These are phyloP conservation scores for Helicorthomorpha holstii DNA, from an alignment of 1,140 invertebrate genomes.

Conservation along the genomic window DNA sequence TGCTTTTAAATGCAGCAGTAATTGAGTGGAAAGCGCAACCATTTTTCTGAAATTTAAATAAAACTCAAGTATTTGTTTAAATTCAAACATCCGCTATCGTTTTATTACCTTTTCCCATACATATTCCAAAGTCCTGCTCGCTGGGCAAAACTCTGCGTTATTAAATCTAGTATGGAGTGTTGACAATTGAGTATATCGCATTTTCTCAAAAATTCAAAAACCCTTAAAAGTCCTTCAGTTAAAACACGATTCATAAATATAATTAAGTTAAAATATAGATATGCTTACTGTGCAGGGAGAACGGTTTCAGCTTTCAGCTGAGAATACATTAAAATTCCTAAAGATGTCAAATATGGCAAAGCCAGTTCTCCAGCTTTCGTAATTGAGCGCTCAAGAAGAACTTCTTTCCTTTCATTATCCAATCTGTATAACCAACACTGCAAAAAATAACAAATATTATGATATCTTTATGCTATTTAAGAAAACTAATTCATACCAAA, in stretches of 20 bases:
- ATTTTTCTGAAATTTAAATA: slow-evolving; percentile 27
- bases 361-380: slow-evolving; percentile 37
- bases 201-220: slow-evolving; percentile 55
- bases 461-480: too few species aligned
- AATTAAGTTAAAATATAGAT: slow-evolving; percentile 3
- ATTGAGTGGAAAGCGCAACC: slow-evolving; percentile 53
- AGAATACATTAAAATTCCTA: slow-evolving; percentile 42
- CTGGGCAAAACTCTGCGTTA: slow-evolving; percentile 54
- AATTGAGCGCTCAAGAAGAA: slow-evolving; percentile 38
- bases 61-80: not conserved
- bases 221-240: slow-evolving; percentile 16
- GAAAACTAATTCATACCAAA: slow-evolving; percentile 28
- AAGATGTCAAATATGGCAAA: slow-evolving; percentile 40
- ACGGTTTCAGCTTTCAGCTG: slow-evolving; percentile 19
- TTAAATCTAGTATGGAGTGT: slow-evolving; percentile 60
- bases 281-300: not conserved
- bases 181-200: slow-evolving; percentile 71
- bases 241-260: slow-evolving; percentile 4
- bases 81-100: not conserved
- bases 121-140: slow-evolving; percentile 67
- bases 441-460: not conserved
- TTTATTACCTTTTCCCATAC: slow-evolving; percentile 58
- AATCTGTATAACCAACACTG: slow-evolving; percentile 27
- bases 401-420: slow-evolving; percentile 22
- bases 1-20: slow-evolving; percentile 54